A percentile compares a stretch with the other conserved stretches of the same genome.
Evolutionary conservation across 2,113 vertebrate genomes (phyloP).

Genomic region (Hystrix brachyura): DNA sequence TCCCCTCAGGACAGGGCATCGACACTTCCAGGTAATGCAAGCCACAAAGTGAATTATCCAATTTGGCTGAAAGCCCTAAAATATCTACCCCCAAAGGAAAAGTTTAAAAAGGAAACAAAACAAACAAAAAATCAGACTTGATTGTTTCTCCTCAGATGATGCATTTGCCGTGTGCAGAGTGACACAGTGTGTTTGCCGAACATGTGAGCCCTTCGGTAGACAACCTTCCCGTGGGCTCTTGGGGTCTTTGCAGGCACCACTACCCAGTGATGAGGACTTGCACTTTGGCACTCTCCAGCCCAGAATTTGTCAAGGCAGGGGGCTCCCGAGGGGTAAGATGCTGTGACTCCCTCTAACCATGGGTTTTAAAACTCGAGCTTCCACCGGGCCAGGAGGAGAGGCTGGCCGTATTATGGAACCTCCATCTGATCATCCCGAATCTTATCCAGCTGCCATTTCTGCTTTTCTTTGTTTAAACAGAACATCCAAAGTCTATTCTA

Average conservation of each 20-base stretch:
- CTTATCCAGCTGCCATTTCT: fast-evolving
- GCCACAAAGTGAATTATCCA: background rate
- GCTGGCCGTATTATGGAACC: background rate
- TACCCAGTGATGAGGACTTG: background rate
- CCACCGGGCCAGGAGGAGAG: background rate
- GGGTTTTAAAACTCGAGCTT: background rate
- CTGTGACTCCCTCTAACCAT: background rate
- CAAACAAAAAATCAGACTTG: background rate
- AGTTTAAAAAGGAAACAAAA: background rate
- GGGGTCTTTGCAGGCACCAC: background rate
- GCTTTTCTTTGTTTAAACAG: background rate
- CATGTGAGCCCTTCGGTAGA: background rate
- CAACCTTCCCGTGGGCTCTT: background rate
- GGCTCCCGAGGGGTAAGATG: background rate
- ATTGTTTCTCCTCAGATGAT: background rate
- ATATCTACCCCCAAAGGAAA: background rate
- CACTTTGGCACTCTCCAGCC: background rate
- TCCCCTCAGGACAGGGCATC: fast-evolving
- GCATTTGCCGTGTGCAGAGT: fast-evolving
- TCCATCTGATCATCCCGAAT: fast-evolving
- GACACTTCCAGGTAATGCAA: fast-evolving
- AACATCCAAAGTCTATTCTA: too few species aligned
- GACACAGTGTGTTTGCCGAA: background rate
- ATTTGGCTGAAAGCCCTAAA: background rate
- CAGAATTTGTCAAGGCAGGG: background rate